These are phyloP conservation scores for Adineta ricciae DNA, from an alignment of 2,888 invertebrate genomes.

Conservation along the genomic window DNA sequence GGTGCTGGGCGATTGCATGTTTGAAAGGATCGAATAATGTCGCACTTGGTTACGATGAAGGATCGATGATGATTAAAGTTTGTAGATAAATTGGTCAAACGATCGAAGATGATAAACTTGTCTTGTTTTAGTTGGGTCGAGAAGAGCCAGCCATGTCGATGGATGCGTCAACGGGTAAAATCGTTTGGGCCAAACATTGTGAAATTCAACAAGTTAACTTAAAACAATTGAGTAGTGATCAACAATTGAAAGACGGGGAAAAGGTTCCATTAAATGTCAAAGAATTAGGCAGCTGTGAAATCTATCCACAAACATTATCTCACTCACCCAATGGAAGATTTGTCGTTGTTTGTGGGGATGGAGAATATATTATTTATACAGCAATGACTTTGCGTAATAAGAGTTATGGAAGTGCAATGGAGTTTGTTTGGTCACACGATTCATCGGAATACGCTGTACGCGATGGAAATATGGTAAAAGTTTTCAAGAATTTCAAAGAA, in stretches of 20 bases:
- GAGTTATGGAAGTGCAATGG: constrained; percentile 91
- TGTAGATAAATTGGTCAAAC: too few species aligned
- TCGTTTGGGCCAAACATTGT: constrained; percentile 95
- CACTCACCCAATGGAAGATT: constrained; percentile 91
- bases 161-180: constrained; percentile 86
- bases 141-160: constrained; percentile 98
- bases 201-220: constrained; percentile 93
- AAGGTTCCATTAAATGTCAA: constrained; percentile 83
- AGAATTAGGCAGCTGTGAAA: constrained; percentile 98
- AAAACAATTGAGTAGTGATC: constrained; percentile 60
- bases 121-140: constrained; percentile 60
- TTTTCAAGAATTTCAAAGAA: constrained; percentile 97
- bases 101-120: too few species aligned
- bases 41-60: constrained; percentile 89
- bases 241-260: constrained; percentile 73
- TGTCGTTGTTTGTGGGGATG: constrained; percentile 94
- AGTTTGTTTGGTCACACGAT: constrained; percentile 94
- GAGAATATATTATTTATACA: constrained; percentile 98
- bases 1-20: constrained; percentile 90
- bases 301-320: constrained; percentile 92
- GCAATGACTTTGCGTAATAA: constrained; percentile 97
- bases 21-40: constrained; percentile 89
- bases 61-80: constrained; percentile 79
- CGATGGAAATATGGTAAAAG: constrained; percentile 64
- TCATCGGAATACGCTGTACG: constrained; percentile 71